Conservation (phyloP, 2,113 vertebrate species). For the Tragelaphus buxtoni region DNA sequence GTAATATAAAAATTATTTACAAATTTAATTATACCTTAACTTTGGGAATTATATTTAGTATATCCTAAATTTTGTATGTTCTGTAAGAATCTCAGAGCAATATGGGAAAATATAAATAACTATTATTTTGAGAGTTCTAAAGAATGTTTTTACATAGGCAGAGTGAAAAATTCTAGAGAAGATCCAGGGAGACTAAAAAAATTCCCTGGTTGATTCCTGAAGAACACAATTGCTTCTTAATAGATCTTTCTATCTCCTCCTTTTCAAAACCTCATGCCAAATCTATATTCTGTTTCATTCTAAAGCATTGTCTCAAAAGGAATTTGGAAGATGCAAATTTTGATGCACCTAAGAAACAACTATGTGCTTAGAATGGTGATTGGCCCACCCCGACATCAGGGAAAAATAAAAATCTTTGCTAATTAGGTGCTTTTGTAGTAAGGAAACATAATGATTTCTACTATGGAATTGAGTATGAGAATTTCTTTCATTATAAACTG, state of each 20-base stretch:
- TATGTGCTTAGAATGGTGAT: slow-evolving; percentile 81
- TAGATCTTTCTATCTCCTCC: not conserved
- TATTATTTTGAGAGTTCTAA: slow-evolving; percentile 28
- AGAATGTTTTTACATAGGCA: slow-evolving; percentile 48
- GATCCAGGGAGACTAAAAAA: slow-evolving; percentile 32
- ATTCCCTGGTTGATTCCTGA: not conserved
- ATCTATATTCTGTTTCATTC: slow-evolving; percentile 71
- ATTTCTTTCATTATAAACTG: slow-evolving; percentile 69
- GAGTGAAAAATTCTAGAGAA: slow-evolving; percentile 3
- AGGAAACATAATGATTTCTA: slow-evolving; percentile 77
- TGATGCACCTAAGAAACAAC: slow-evolving; percentile 74
- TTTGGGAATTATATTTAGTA: not conserved
- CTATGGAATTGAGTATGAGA: slow-evolving; percentile 68
- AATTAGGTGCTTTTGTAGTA: slow-evolving; percentile 80
- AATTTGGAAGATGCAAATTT: slow-evolving; percentile 80
- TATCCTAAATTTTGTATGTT: not conserved
- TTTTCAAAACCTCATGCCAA: slow-evolving; percentile 2
- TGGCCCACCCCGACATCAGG: slow-evolving; percentile 63
- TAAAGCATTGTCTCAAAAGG: slow-evolving; percentile 72
- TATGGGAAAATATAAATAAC: not conserved
- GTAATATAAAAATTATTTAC: not conserved
- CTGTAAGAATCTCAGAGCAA: not conserved
- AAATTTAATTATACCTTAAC: not conserved
- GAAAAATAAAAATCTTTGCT: slow-evolving; percentile 81
- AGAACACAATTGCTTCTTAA: slow-evolving; percentile 1